Base-by-base conservation (phyloP, 2,888 invertebrate species). In the Lasioglossum leucozonium region DNA sequence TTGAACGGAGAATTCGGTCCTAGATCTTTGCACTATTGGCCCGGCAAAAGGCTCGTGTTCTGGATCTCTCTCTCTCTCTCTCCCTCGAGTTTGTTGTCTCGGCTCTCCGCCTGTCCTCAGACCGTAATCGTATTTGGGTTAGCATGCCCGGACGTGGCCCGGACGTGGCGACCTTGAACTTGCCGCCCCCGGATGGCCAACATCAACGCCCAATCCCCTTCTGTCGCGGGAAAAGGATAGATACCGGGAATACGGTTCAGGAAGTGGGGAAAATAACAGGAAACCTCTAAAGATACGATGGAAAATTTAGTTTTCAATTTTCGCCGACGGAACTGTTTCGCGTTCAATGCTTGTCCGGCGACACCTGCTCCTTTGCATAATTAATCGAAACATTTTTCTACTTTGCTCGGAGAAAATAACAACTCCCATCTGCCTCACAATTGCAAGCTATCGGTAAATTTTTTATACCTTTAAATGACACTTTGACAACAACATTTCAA, bases 101-200 rank as follows among this genome's bases (percentile, higher is more conserved):
- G 85, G 72, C 81, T 88, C 84, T 82, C 82, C 79, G 42, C 8
- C 71, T 82, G 85, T 84, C 84, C 89, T 82, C 78, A 77, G 83
- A 89, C 77, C 80, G 86, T 90, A 90, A 91, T 90, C 89, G 89
- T 92, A 93, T 92, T 92, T 88, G 90, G 92, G 91, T 92, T 92
- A 91, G 91, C 85, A 89, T 87, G 92, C 90, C 92, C 94, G 93
- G 92, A 91, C 87, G 55, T 72, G 72, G 92, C 90, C 92, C 94
- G 93, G 92, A 91, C 87, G 55, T 72, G 71, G 79, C 79, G 88
- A 87, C 94, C 94, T 93, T 94, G 94, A 94, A 94, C 94, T 94
- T 94, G 92, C 87, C 90, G 81, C 89, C 90, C 88, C 82, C 90
- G 81, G 75, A 82, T 79, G 79, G 86, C 78, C 88, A 73, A 87